Percentiles rank a stretch among this genome's conserved stretches.
Conservation (phyloP, 2,113 vertebrate species). For the Hymenochirus boettgeri region DNA sequence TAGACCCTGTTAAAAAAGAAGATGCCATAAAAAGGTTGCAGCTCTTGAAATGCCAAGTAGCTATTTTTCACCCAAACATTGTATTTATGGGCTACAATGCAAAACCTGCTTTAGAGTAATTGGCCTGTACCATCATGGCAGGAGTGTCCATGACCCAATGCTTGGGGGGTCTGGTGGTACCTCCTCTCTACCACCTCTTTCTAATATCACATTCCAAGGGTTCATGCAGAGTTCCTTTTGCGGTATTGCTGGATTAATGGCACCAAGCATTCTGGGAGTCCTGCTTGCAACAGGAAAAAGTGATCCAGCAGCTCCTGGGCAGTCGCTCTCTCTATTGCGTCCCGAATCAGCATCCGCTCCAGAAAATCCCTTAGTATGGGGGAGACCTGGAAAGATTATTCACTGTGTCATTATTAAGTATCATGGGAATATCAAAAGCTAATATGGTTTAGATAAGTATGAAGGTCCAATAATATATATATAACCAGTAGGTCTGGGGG, state of each 20-base stretch:
- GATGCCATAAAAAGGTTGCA: neutral
- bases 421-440: conserved; percentile 31
- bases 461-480: no score
- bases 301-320: conserved; percentile 92
- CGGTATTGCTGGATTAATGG: conserved; percentile 92
- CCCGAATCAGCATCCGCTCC: conserved; percentile 89
- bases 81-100: neutral
- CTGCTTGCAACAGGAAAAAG: conserved; percentile 91
- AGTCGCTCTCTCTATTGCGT: conserved; percentile 82
- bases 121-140: neutral
- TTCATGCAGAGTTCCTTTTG: conserved; percentile 76
- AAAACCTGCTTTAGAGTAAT: neutral
- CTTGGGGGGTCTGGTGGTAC: no score
- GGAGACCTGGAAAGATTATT: conserved; percentile 72
- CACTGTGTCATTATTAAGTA: neutral
- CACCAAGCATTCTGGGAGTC: conserved; percentile 91
- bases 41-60: conserved; percentile 1
- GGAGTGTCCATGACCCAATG: no score
- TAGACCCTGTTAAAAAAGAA: conserved; percentile 10
- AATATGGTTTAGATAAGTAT: no score
- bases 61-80: neutral
- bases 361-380: conserved; percentile 92
- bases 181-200: no score
- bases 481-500: no score
- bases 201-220: no score